Evolutionary conservation across 2,888 invertebrate genomes (phyloP).

Genomic region (Trichopria drosophilae): DNA sequence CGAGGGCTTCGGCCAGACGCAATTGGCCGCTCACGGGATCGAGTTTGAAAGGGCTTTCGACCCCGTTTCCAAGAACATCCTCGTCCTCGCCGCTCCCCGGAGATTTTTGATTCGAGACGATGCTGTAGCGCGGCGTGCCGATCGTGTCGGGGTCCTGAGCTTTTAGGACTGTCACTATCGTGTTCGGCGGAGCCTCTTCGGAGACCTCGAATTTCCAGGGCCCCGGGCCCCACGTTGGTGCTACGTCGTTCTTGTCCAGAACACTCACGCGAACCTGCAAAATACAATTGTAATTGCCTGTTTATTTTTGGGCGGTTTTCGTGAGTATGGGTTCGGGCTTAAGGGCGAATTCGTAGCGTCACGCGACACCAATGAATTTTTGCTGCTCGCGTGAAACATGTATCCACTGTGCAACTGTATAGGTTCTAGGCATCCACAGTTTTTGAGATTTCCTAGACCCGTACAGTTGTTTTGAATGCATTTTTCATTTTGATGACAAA

Average conservation of each 20-base stretch:
- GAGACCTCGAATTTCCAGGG: conserved; percentile 76
- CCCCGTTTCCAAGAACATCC: conserved; percentile 55
- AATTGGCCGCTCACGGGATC: conserved; percentile 74
- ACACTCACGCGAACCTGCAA: conserved; percentile 84
- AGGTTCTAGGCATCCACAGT: too few species aligned
- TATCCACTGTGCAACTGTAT: too few species aligned
- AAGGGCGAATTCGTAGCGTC: too few species aligned
- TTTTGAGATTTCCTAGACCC: too few species aligned
- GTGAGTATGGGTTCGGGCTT: too few species aligned
- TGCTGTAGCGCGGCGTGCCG: conserved; percentile 74
- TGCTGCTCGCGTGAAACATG: too few species aligned
- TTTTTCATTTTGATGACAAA: too few species aligned
- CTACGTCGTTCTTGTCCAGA: conserved; percentile 91
- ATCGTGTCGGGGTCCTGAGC: conserved; percentile 87
- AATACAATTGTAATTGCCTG: conserved; percentile 34
- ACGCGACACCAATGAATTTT: too few species aligned
- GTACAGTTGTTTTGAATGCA: too few species aligned
- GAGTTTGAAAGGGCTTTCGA: conserved; percentile 68
- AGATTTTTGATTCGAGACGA: conserved; percentile 69
- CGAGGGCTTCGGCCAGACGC: conserved; percentile 76
- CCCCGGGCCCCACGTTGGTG: conserved; percentile 82
- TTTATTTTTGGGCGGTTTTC: too few species aligned
- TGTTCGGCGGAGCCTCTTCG: conserved; percentile 83
- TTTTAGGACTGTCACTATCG: conserved; percentile 73
- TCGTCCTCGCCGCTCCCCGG: too few species aligned